Base-by-base conservation (phyloP, 1,140 invertebrate species). In the Alviniconcha marisindica region DNA sequence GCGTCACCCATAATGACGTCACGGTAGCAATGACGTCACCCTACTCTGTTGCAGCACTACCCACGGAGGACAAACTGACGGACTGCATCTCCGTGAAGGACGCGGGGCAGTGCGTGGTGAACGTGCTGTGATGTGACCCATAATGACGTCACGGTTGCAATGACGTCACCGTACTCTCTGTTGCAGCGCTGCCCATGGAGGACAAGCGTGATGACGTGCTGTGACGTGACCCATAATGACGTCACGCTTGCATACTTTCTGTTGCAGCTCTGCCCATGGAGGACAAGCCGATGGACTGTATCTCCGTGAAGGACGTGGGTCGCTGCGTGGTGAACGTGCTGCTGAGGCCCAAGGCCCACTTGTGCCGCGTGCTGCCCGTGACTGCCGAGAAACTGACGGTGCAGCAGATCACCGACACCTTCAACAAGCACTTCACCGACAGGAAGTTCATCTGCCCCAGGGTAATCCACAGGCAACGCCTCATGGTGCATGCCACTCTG, bases 221-320 rank as follows among this genome's bases (percentile, higher is more conserved):
- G 12, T 31, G 12, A 76, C 73, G 42, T 10, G 12, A 73, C 12
- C n/a, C 0, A 7, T 40, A 5, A 48, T 44, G 33, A 56, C 48
- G 1, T 33, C 10, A 44, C 73, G 74, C 80, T 74, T 31, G 74
- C n/a, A n/a, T n/a, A n/a, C n/a, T n/a, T n/a, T n/a, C n/a, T n/a
- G 40, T 85, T 83, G 10, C 83, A 90, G 89, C 88, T 1, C 73
- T 89, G 28, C 89, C 89, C 18, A 80, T 90, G 83, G 88, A 87
- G 38, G 89, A 85, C 69, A 48, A 77, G n/a, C 56, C 84, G 4
- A 36, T 90, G 28, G 88, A 90, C 77, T 83, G 84, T 38, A 87
- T 90, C 21, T 85, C 85, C 0, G 87, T 89, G 1, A 84, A 82
- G 15, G 89, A 90, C 48, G 85, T 89, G 1, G 89, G 88, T 0